These are phyloP conservation scores for Latrodectus elegans DNA, from an alignment of 2,888 invertebrate genomes.

Conservation along the genomic window DNA sequence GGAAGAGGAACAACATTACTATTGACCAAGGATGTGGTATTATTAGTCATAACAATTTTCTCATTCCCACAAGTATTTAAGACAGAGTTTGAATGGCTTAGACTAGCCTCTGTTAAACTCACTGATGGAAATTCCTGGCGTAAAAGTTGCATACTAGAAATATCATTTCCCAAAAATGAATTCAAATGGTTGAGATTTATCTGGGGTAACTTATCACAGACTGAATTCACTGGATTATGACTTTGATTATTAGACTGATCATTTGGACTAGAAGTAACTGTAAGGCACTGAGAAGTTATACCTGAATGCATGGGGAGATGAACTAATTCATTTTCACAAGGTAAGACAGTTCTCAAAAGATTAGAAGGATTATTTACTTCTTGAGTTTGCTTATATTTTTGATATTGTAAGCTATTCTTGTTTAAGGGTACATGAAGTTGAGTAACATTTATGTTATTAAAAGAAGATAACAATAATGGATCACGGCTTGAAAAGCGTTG, in stretches of 20 bases:
- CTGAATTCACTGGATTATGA: conserved; percentile 46
- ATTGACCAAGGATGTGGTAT: conserved; percentile 14
- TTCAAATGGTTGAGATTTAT: conserved; percentile 65
- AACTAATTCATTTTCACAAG: conserved; percentile 56
- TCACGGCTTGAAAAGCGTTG: conserved; percentile 46
- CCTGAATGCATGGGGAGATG: conserved; percentile 60
- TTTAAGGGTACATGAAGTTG: conserved; percentile 22
- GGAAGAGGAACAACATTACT: background rate
- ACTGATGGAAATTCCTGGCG: conserved; percentile 46
- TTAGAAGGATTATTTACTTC: background rate
- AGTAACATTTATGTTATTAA: conserved; percentile 23
- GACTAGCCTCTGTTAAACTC: conserved; percentile 5
- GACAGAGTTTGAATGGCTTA: conserved; percentile 35
- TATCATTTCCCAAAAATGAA: conserved; percentile 51
- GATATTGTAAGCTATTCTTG: conserved; percentile 42
- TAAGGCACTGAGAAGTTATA: conserved; percentile 63
- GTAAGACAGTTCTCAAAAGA: conserved; percentile 46
- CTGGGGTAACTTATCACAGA: conserved; percentile 67
- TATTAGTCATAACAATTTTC: conserved; percentile 9
- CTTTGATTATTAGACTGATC: conserved; percentile 59
- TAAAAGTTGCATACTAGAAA: conserved; percentile 50
- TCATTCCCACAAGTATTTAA: conserved; percentile 16
- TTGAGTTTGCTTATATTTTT: conserved; percentile 30
- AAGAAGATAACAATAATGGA: conserved; percentile 47
- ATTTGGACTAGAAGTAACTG: conserved; percentile 55